Base-by-base conservation (phyloP, 2,888 invertebrate species). In the Cheilosia variabilis region DNA sequence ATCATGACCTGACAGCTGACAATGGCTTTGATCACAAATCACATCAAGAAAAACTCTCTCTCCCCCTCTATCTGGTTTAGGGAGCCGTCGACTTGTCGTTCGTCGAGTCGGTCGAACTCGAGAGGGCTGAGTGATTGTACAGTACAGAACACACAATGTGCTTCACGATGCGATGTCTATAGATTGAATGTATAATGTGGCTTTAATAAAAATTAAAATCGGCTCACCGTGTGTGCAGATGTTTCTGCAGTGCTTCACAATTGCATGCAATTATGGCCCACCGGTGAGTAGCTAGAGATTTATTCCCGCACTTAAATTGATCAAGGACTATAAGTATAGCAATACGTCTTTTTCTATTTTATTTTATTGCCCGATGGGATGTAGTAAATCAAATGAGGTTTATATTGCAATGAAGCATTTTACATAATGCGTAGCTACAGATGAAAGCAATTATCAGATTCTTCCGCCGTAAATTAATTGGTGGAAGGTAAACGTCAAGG, bases 201-300 rank as follows among this genome's bases (percentile, higher is more conserved):
- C 6, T 41, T 22, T 10, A 52, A 52, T 15, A 52, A 52, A 22
- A 60, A 62, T 47, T 2, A 19, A 17, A 73, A 63, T 63, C 19
- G n/a, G 17, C 37, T 10, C 50, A 50, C 50, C 9, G 19, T 17
- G 9, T 50, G 27, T 62, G 53, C 76, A 77, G 76, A 68, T 53
- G 76, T 76, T 58, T 31, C 37, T 24, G 24, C 22, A 50, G 75
- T 31, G 24, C 15, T 57, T 65, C 57, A 41, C 19, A 65, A 50
- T 58, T 47, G 75, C 27, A 45, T 37, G 66, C 31, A 68, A 77
- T 77, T 77, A 77, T 45, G 60, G 27, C 31, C 58, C 50, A 58
- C 41, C 22, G 57, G 13, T 41, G 47, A 65, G 22, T 27, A 47
- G 57, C 7, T 57, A 17, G 47, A 65, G 50, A 57, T 75, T 57